Evolutionary conservation across 2,113 vertebrate species (phyloP).

Genomic region (Channa argus): DNA sequence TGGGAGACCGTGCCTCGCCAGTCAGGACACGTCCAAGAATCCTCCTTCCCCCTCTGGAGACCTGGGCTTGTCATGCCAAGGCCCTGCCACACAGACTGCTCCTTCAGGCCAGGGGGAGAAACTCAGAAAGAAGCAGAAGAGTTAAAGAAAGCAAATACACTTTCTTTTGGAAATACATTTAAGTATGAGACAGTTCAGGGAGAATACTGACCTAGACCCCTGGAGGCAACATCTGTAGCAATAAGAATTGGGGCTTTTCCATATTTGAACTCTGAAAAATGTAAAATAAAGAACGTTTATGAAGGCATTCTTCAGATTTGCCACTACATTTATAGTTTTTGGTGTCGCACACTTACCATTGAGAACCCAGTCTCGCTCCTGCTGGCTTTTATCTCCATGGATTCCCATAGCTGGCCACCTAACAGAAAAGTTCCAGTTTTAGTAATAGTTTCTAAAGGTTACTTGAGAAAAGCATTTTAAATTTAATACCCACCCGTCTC

Average conservation of each 20-base stretch:
- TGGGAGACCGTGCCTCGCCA: conserved; percentile 97
- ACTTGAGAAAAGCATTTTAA: no score
- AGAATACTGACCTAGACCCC: conserved; percentile 98
- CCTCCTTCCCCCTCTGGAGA: conserved; percentile 99
- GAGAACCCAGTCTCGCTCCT: conserved; percentile 99
- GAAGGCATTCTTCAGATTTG: background rate
- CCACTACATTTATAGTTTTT: accelerated
- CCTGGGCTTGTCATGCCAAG: conserved; percentile 99
- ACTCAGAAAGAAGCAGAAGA: conserved; percentile 97
- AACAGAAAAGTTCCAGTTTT: background rate
- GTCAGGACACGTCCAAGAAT: conserved; percentile 98
- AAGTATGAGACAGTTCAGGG: conserved; percentile 21
- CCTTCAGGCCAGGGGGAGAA: conserved; percentile 96
- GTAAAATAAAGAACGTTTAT: background rate
- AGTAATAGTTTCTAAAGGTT: no score
- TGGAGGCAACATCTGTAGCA: conserved; percentile 97
- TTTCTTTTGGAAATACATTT: conserved; percentile 89
- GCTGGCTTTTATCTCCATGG: conserved; percentile 99
- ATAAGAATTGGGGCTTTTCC: conserved; percentile 99
- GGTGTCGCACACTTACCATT: conserved; percentile 85
- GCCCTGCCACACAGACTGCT: conserved; percentile 99
- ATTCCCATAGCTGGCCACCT: conserved; percentile 99
- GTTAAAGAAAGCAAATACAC: conserved; percentile 99
- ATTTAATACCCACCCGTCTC: conserved; percentile 89
- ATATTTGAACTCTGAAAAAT: conserved; percentile 92